Evolutionary conservation across 2,888 invertebrate species (phyloP), one percentile per base, ranked within the genome.

Genomic region (Papilio protenor): DNA sequence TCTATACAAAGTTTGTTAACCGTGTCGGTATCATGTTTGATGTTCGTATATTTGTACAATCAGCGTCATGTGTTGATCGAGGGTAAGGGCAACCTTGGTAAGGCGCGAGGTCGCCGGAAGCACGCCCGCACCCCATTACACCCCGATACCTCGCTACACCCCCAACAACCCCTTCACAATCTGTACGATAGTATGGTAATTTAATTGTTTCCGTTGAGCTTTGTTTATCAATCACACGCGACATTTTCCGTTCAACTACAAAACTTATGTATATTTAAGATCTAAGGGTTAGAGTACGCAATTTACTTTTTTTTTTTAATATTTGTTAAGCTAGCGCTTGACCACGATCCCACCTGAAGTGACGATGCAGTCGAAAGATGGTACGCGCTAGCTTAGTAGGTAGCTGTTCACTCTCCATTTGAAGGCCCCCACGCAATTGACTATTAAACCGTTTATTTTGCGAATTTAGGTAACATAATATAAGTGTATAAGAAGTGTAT

Each of bases 51-150:
- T 18, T 23, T 49, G 23, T 69, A 57, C n/a, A 75, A 75, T 75
- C 72, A 78, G 66, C 40, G 75, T 66, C 61, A 23, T 52, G 73
- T 33, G 49, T 57, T 59, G 66, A 69, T 61, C 59, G 73, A 66
- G 70, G 59, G 69, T 21, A 76, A 80, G 75, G 73, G 79, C 81
- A 85, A 85, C 89, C 88, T 88, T 89, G 87, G 81, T 77, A 77
- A 80, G 82, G 83, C 80, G 82, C 84, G 86, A 86, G 89, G 90
- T 85, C 87, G 85, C 87, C 90, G 88, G 89, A 89, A 89, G 84
- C 84, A 82, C 84, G 83, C 84, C 82, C 83, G 86, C 91, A 91
- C 90, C 91, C 91, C 84, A 90, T 90, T 87, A 87, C 86, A 91
- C 89, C 88, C 76, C 52, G 49, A 66, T 57, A 40, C 21, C 55